Conservation (phyloP, 2,797 vertebrate genomes). For the Pterois miles region DNA sequence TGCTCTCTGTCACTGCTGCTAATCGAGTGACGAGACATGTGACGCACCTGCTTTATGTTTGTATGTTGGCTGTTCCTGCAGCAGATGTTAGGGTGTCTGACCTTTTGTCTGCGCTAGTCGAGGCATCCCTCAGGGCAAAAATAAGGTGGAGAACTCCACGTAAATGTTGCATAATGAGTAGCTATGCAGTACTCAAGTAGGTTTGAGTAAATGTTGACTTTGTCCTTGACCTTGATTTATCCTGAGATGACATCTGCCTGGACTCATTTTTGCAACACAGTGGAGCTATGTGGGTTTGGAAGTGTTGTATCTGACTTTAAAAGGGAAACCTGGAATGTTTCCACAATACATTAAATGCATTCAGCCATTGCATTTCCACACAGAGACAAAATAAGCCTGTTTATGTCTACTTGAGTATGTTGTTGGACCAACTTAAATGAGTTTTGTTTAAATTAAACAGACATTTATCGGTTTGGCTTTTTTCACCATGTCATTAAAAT, state of each 20-base stretch:
- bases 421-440: background rate
- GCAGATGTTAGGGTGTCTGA: conserved; percentile 45
- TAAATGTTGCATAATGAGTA: background rate
- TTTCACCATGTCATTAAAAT: conserved; percentile 24
- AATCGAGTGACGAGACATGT: conserved; percentile 16
- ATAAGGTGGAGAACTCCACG: background rate
- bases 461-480: background rate
- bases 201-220: background rate
- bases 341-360: background rate
- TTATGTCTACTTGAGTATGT: background rate
- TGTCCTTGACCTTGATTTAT: background rate
- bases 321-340: background rate
- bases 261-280: background rate
- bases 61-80: background rate
- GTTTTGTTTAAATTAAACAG: conserved; percentile 13
- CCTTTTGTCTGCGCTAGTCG: conserved; percentile 5
- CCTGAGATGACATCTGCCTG: background rate
- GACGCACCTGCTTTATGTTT: conserved; percentile 45
- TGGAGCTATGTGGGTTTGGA: background rate
- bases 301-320: background rate
- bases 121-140: background rate
- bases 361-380: background rate
- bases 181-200: background rate
- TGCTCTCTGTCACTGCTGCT: conserved; percentile 6
- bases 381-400: background rate